These are phyloP conservation scores for Zootermopsis nevadensis DNA, from an alignment of 2,888 invertebrate genomes.

Conservation along the genomic window DNA sequence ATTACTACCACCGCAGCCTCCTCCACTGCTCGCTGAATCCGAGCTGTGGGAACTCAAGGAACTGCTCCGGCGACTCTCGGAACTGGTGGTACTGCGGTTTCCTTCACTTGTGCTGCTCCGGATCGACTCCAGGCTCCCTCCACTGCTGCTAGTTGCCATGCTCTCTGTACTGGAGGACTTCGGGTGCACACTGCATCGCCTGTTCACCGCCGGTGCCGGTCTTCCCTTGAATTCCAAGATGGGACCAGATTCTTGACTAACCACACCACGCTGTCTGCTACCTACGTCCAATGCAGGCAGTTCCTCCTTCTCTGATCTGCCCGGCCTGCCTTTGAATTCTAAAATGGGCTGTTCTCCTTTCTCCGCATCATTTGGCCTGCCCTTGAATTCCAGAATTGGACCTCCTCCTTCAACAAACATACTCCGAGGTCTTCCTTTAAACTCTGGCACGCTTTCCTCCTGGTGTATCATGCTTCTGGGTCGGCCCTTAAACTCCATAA, in stretches of 20 bases:
- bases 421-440: conserved; percentile 58
- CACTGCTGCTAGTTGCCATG: conserved; percentile 84
- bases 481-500: conserved; percentile 76
- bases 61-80: conserved; percentile 84
- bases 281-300: conserved; percentile 56
- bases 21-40: conserved; percentile 75
- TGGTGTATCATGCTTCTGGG: conserved; percentile 60
- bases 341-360: conserved; percentile 43
- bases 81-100: conserved; percentile 86
- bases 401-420: conserved; percentile 60
- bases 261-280: conserved; percentile 42
- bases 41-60: conserved; percentile 89
- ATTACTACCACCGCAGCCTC: conserved; percentile 64
- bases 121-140: conserved; percentile 88
- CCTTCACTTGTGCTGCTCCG: conserved; percentile 90
- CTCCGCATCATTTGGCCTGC: conserved; percentile 65
- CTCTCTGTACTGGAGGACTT: conserved; percentile 86
- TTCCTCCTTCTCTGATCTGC: neutral
- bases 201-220: conserved; percentile 64
- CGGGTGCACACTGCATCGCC: conserved; percentile 64
- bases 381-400: conserved; percentile 79
- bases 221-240: conserved; percentile 71
- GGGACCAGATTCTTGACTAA: conserved; percentile 65
- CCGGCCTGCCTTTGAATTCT: conserved; percentile 53
- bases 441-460: conserved; percentile 35